Conservation (phyloP, 2,797 vertebrate genomes). For the Darevskia mixta region DNA sequence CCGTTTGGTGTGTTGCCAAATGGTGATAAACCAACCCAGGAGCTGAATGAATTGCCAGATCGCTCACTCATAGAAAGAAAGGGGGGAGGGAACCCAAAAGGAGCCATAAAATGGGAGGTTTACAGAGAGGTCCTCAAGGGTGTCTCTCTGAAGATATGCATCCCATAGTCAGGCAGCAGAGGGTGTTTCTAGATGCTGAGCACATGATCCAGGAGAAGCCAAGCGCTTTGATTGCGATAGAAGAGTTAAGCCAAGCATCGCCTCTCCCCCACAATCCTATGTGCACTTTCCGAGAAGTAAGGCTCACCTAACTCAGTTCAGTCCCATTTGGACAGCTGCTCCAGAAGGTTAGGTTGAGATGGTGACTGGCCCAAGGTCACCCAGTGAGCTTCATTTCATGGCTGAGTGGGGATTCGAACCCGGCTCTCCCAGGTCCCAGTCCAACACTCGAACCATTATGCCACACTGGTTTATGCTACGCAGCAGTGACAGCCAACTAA, state of each 20-base stretch:
- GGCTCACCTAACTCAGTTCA: no score
- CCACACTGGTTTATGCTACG: no score
- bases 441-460: no score
- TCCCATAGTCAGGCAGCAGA: accelerated
- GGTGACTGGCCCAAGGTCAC: no score
- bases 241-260: background rate
- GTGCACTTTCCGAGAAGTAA: background rate
- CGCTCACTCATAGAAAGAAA: constrained; percentile 1
- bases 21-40: background rate
- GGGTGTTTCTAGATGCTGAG: background rate
- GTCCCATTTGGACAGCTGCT: no score
- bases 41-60: background rate
- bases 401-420: no score
- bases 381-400: no score
- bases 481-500: no score
- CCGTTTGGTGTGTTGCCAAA: background rate
- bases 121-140: background rate
- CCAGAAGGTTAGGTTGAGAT: no score
- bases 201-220: background rate
- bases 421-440: no score
- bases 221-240: background rate
- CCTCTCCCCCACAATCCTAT: background rate
- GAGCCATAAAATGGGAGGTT: background rate
- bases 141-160: background rate
- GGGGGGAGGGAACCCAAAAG: background rate